Base-by-base conservation (phyloP, 2,113 vertebrate species). In the Tachysurus vachellii region DNA sequence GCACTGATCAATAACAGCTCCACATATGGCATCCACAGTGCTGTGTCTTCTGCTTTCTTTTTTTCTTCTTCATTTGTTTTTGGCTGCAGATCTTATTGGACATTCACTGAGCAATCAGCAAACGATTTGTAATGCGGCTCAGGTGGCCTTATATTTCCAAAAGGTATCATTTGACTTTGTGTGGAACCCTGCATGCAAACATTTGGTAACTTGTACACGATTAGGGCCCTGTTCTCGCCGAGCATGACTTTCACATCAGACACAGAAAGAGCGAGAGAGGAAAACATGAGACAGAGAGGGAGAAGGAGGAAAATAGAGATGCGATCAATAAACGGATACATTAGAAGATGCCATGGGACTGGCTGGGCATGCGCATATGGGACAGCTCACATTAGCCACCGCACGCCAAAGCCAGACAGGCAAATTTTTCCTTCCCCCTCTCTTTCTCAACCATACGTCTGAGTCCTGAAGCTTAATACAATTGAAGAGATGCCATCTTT, bases 311-410 rank as follows among this genome's bases (percentile, higher is more conserved):
- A 57, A 76, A 84, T 66, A 83, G 66, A 89, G 82, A 87, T 82
- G 77, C 71, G 70, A 88, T 90, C 89, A 64, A 90, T 90, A 90
- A 84, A 79, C 75, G 86, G 89, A 89, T 89, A 86, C 86, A 89
- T 86, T 88, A 88, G 75, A 85, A 86, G 89, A 90, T 88, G 84
- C 80, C 84, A 86, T 79, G 86, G 89, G 89, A 90, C 79, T 75
- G 57, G 80, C 68, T 80, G 57, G 36, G 73, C 83, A 86, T 88
- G 86, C 81, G 86, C 75, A 84, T 79, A 79, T 10, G 61, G 71
- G 26, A 66, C 81, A 84, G 81, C 59, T 88, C 71, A 82, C 81
- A 88, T 88, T 83, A 90, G 86, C 84, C 80, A 80, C 73, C 26
- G 73, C 76, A 76, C 68, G 77, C 82, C 66, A 75, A 82, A 82